Evolutionary conservation across 2,797 vertebrate species (phyloP).

Genomic region (Fistularia tabacaria): DNA sequence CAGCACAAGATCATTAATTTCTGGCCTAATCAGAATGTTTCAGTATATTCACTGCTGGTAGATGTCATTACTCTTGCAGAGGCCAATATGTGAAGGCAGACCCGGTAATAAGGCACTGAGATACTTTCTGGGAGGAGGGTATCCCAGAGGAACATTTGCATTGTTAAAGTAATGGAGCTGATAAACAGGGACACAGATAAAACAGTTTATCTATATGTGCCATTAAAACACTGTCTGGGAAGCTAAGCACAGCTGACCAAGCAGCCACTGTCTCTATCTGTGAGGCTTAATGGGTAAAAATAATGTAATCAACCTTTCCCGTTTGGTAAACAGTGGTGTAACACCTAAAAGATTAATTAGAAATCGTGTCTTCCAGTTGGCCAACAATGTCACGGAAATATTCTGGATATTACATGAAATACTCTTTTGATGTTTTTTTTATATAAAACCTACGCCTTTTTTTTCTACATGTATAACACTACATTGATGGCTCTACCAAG

Average conservation of each 20-base stretch:
- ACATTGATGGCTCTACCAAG: slow-evolving; percentile 31
- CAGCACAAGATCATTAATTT: slow-evolving; percentile 16
- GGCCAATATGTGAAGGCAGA: slow-evolving; percentile 25
- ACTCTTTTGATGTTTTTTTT: too few species aligned
- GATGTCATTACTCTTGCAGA: slow-evolving; percentile 37
- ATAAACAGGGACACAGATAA: slow-evolving; percentile 61
- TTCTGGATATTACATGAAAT: too few species aligned
- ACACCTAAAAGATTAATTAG: too few species aligned
- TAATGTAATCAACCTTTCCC: slow-evolving; percentile 1
- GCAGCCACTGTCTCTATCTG: slow-evolving; percentile 29
- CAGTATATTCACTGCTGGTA: slow-evolving; percentile 14
- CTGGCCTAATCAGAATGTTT: slow-evolving; percentile 31
- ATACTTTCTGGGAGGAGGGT: slow-evolving; percentile 32
- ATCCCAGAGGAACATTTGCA: slow-evolving; percentile 59
- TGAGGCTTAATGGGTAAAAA: slow-evolving; percentile 14
- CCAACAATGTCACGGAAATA: too few species aligned
- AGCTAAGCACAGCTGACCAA: slow-evolving; percentile 35
- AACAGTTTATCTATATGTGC: slow-evolving; percentile 48
- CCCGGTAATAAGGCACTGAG: slow-evolving; percentile 25
- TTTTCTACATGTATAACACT: background rate
- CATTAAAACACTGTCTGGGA: slow-evolving; percentile 33
- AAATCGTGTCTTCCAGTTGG: too few species aligned
- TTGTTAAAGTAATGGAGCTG: slow-evolving; percentile 47
- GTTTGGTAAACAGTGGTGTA: background rate
- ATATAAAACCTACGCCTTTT: too few species aligned